Base-by-base conservation (phyloP, 2,797 vertebrate genomes). In the Bovichtus diacanthus region DNA sequence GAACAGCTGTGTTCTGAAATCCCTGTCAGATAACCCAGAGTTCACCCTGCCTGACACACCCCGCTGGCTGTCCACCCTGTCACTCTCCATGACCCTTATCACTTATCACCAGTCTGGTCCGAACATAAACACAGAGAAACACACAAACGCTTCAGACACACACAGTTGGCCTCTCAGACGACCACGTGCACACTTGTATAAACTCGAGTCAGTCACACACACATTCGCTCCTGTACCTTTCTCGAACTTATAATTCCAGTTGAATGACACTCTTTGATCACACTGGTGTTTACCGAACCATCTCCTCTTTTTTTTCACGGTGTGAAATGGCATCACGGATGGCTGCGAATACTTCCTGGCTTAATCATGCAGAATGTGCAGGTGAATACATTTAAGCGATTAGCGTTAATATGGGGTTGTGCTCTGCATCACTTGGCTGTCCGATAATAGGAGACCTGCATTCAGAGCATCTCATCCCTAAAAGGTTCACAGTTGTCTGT, bases 331-430 rank as follows among this genome's bases (percentile, higher is more conserved):
- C 72, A n/a, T 36, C 1, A 9, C 53, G 53, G 68, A 75, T 8
- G 44, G 36, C 56, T 41, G 7, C 3, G 44, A 83, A 80, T 50
- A 47, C 70, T 64, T 69, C 54, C 77, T 19, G 68, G 49, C 80
- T 76, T 72, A 78, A 71, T 91, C 51, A 85, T 76, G 81, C 64
- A 53, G 73, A 70, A 49, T 87, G 87, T 88, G 88, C 67, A 46
- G 74, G 72, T 83, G 91, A 90, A 93, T 91, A 84, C 85, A 68
- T 82, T 82, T 61, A 76, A 31, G 69, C 5, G 78, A 89, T 92
- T 81, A 86, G 50, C 18, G 34, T 75, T 85, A 81, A 89, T 81
- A 46, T 74, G 81, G 64, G 81, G 70, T 80, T 86, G 74, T 64
- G 83, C 78, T 80, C 70, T 70, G 78, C 75, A 80, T 83, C 71